Percentiles rank a stretch among this genome's conserved stretches.
Conservation (phyloP, 2,888 invertebrate genomes). For the Mystacides longicornis region DNA sequence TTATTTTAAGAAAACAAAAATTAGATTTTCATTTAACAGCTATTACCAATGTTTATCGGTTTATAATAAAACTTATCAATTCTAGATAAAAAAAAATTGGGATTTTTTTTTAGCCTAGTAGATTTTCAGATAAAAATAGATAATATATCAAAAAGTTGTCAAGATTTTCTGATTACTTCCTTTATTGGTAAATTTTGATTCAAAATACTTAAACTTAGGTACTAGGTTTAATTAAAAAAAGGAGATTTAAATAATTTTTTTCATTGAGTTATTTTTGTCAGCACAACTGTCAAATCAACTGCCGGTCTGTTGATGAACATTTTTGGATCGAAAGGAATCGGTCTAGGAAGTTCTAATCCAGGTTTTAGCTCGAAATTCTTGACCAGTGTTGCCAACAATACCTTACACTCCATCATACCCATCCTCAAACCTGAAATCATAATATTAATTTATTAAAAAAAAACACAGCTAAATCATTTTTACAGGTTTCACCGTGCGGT, state of each 20-base stretch:
- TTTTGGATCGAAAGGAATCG: slow-evolving; percentile 9
- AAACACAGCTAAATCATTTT: too few species aligned
- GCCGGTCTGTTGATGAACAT: slow-evolving; percentile 1
- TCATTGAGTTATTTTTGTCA: background rate
- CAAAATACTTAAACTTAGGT: background rate
- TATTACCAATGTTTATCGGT: too few species aligned
- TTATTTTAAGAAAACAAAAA: too few species aligned
- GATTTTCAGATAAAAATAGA: too few species aligned
- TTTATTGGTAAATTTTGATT: background rate
- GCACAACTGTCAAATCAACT: background rate
- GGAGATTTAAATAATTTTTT: background rate
- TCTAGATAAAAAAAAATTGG: too few species aligned
- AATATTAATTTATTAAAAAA: too few species aligned
- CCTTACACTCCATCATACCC: slow-evolving; percentile 6
- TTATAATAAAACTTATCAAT: too few species aligned
- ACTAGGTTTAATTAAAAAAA: background rate
- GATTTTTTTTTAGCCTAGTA: too few species aligned
- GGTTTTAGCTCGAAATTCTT: slow-evolving; percentile 6
- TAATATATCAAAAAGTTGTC: too few species aligned
- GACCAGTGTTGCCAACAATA: background rate
- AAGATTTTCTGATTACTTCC: too few species aligned
- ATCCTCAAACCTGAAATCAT: slow-evolving; percentile 11
- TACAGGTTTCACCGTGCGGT: too few species aligned
- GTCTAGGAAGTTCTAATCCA: slow-evolving; percentile 4
- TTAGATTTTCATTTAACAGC: too few species aligned